Evolutionary conservation across 2,797 vertebrate genomes (phyloP).

Genomic region (Cichlasoma orientale): DNA sequence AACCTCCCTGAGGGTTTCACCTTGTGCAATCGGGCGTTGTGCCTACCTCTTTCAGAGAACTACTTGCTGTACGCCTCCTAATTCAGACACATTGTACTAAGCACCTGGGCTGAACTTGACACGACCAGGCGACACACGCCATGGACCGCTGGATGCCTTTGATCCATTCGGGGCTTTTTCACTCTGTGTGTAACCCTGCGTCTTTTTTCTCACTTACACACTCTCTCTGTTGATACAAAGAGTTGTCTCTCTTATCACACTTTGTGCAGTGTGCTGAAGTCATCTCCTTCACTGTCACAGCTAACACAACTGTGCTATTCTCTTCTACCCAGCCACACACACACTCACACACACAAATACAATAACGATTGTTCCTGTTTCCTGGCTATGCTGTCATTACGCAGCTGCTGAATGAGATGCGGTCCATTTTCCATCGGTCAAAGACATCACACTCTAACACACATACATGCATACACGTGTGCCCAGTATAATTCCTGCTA

Average conservation of each 20-base stretch:
- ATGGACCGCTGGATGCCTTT: conserved; percentile 18
- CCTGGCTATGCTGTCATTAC: conserved; percentile 64
- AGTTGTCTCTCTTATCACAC: conserved; percentile 59
- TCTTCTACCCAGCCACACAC: conserved; percentile 19
- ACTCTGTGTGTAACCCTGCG: conserved; percentile 10
- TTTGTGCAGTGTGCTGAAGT: conserved; percentile 63
- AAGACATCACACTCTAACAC: conserved; percentile 14
- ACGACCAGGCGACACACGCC: conserved; percentile 26
- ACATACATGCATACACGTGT: neutral
- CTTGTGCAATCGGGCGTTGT: conserved; percentile 53
- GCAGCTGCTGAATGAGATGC: conserved; percentile 73
- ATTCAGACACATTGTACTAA: conserved; percentile 30
- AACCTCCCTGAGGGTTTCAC: conserved; percentile 42
- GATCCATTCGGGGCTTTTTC: conserved; percentile 29
- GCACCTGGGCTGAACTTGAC: conserved; percentile 30
- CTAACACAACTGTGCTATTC: conserved; percentile 58
- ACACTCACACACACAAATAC: conserved; percentile 38
- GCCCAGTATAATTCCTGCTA: conserved; percentile 6
- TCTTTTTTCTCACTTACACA: conserved; percentile 21
- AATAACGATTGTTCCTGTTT: conserved; percentile 78
- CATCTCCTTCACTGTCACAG: conserved; percentile 67
- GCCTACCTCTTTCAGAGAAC: conserved; percentile 43
- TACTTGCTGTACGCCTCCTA: conserved; percentile 58
- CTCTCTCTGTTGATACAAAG: conserved; percentile 40
- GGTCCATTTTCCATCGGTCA: conserved; percentile 50